Evolutionary conservation across 2,888 invertebrate genomes (phyloP).

Genomic region (Ganaspis brasiliensis): DNA sequence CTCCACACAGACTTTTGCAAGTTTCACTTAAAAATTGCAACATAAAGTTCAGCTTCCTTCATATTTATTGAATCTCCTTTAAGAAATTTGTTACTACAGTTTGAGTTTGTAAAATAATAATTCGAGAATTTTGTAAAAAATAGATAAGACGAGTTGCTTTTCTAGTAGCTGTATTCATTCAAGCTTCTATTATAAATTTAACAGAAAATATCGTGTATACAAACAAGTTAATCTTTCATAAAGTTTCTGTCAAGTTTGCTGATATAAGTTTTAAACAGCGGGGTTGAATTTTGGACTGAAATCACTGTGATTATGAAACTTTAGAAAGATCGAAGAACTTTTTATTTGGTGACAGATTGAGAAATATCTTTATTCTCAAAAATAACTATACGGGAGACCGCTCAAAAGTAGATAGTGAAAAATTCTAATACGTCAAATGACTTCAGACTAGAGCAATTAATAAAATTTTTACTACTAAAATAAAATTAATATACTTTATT

Average conservation of each 20-base stretch:
- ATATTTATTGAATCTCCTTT: no score
- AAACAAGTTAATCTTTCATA: slow-evolving; percentile 18
- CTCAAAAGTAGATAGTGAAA: no score
- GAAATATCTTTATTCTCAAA: neutral
- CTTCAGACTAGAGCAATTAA: no score
- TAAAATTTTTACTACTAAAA: no score
- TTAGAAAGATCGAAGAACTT: neutral
- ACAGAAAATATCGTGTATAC: neutral
- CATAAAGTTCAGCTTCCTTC: no score
- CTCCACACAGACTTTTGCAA: no score
- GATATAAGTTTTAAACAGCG: neutral
- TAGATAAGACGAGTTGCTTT: neutral
- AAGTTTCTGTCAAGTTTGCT: neutral
- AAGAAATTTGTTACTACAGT: no score
- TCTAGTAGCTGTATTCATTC: neutral
- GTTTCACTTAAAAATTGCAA: no score
- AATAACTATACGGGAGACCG: neutral
- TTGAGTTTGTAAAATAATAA: no score
- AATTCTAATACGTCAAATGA: no score
- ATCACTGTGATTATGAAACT: neutral
- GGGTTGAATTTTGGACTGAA: neutral
- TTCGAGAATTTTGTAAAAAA: neutral
- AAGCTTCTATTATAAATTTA: neutral
- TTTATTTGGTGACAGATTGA: neutral
- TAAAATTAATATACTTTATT: no score